These are phyloP conservation scores for Bufo bufo DNA, from an alignment of 2,113 vertebrate genomes.

Conservation along the genomic window DNA sequence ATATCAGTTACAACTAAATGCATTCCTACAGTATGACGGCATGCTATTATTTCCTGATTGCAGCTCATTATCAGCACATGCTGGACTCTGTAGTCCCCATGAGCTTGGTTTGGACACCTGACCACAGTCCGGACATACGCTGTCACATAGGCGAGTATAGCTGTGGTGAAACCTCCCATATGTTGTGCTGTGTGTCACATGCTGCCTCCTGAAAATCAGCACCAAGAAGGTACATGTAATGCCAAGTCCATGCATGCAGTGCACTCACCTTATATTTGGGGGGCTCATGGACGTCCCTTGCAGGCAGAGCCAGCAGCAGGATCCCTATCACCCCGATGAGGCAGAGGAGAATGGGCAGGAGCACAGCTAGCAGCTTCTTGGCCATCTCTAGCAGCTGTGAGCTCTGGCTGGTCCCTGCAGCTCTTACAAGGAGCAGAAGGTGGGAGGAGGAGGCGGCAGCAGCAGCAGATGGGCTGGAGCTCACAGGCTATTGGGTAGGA, in stretches of 20 bases:
- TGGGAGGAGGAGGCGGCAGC: constrained; percentile 4
- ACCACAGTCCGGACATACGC: neutral
- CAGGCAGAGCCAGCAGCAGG: constrained; percentile 81
- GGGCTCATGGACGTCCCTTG: constrained; percentile 72
- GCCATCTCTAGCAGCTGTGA: constrained; percentile 48
- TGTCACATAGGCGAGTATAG: neutral
- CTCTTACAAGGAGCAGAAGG: constrained; percentile 32
- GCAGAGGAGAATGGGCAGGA: constrained; percentile 71
- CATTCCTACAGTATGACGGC: neutral
- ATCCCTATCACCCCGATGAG: constrained; percentile 75
- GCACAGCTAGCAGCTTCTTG: constrained; percentile 61
- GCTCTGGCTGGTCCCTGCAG: neutral
- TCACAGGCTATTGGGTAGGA: constrained; percentile 8
- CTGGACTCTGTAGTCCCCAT: neutral
- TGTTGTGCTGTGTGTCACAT: neutral
- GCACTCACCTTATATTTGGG: constrained; percentile 78
- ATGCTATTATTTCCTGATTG: neutral
- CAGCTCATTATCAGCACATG: neutral
- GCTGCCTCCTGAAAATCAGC: neutral
- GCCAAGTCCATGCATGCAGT: neutral
- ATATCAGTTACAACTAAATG: too few species aligned
- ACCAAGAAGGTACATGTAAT: neutral
- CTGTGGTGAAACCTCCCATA: neutral
- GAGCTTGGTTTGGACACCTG: neutral
- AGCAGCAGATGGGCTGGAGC: neutral